phyloP scores from a whole-genome alignment of 1,140 invertebrate species.

The Zaprionus gabonicus region DNA sequence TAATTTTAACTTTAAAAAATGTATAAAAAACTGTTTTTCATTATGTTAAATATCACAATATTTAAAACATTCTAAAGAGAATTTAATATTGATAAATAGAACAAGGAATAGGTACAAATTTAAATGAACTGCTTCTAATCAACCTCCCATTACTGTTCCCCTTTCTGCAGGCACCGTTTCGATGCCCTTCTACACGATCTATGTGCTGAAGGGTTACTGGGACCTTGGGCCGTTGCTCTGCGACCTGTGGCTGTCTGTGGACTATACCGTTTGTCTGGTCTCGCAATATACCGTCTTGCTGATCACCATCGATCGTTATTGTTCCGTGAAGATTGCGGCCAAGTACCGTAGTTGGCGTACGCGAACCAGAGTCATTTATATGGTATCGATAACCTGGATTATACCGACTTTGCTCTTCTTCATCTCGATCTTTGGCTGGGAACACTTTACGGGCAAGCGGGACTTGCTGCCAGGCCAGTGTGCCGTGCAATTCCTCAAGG shows the following conservation, averaged over 20 bases:
- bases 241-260: constrained; percentile 99
- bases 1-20: no score
- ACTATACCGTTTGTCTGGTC: constrained; percentile 99
- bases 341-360: constrained; percentile 99
- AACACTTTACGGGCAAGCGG: constrained; percentile 97
- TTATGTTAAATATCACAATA: no score
- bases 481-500: constrained; percentile 98
- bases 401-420: constrained; percentile 98
- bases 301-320: constrained; percentile 99
- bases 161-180: constrained; percentile 91
- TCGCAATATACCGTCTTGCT: constrained; percentile 99
- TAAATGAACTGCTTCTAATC: not conserved
- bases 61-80: no score
- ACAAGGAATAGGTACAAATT: no score
- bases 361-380: constrained; percentile 95
- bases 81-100: no score
- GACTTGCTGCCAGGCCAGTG: constrained; percentile 95
- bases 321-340: constrained; percentile 99
- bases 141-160: not conserved
- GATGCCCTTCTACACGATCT: constrained; percentile 98
- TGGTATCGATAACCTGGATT: constrained; percentile 99
- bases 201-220: constrained; percentile 98
- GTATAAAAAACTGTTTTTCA: no score
- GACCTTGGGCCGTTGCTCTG: constrained; percentile 97
- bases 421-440: constrained; percentile 99